Conservation (phyloP, 2,113 vertebrate species). For the Uria lomvia region DNA sequence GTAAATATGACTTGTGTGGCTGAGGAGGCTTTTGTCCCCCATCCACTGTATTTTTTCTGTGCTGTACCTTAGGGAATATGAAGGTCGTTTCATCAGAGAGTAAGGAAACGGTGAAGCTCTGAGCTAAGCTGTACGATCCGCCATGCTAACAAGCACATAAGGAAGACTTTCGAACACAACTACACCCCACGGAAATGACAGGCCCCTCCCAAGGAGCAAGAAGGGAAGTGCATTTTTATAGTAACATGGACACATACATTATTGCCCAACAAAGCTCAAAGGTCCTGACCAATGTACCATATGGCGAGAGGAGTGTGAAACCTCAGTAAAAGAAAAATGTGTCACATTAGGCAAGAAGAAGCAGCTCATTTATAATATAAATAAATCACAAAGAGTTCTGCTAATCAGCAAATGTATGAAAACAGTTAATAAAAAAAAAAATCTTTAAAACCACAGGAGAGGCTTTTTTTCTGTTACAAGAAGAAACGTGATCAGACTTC, state of each 20-base stretch:
- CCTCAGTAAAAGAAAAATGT: background rate
- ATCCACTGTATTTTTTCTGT: background rate
- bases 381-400: background rate
- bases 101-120: background rate
- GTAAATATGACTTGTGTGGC: background rate
- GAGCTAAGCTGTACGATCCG: background rate
- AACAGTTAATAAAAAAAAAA: background rate
- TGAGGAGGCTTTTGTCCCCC: background rate
- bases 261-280: background rate
- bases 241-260: background rate
- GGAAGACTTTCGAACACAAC: background rate
- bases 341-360: background rate
- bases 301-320: background rate
- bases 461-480: background rate
- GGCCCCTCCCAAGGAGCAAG: background rate
- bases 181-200: background rate
- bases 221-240: background rate
- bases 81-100: background rate
- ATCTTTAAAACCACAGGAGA: background rate
- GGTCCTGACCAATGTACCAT: background rate
- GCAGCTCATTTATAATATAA: background rate
- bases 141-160: background rate
- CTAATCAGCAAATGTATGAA: background rate
- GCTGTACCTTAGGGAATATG: background rate
- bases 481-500: background rate